Evolutionary conservation across 2,113 vertebrate genomes (phyloP).

Genomic region (Trichechus manatus): DNA sequence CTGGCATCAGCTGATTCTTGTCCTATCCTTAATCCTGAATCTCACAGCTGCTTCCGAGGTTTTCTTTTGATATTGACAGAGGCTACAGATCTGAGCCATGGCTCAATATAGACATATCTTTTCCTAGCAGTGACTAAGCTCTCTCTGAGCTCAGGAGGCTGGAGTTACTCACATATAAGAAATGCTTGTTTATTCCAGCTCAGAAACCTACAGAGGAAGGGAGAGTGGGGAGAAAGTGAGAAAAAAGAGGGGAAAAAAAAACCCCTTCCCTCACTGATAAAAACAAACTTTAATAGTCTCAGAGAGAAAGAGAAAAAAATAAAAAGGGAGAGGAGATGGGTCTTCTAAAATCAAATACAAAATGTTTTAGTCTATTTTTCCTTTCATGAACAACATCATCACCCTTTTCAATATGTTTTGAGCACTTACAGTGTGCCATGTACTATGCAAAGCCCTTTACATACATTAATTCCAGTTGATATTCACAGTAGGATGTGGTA

Average conservation of each 20-base stretch:
- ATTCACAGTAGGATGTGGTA: neutral
- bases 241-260: neutral
- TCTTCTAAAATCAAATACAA: neutral
- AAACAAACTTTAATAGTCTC: constrained; percentile 15
- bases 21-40: neutral
- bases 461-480: neutral
- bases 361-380: neutral
- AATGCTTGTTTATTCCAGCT: neutral
- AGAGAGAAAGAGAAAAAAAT: neutral
- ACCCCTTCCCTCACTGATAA: neutral
- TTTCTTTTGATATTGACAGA: neutral
- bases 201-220: neutral
- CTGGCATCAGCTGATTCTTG: neutral
- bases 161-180: constrained; percentile 52
- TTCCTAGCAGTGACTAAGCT: constrained; percentile 49
- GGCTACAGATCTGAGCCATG: neutral
- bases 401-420: neutral
- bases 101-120: neutral
- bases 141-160: neutral
- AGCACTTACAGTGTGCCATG: neutral
- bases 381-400: neutral
- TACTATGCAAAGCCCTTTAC: neutral
- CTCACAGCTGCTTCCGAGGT: neutral
- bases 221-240: neutral
- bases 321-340: neutral